phyloP scores from a whole-genome alignment of 2,113 vertebrate species.

The Pachypanchax playfairii region DNA sequence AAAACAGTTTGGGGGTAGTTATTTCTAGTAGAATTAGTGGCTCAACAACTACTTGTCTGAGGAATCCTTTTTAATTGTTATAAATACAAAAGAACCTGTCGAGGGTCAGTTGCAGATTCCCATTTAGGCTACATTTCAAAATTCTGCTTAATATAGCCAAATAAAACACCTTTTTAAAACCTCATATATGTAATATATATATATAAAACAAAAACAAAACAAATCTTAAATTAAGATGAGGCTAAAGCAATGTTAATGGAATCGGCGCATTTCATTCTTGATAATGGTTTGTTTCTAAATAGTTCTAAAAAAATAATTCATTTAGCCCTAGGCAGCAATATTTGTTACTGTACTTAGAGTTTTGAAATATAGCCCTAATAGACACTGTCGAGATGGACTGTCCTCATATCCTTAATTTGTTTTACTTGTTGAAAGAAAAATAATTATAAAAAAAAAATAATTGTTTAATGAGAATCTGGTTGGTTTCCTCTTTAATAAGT shows the following conservation, averaged over 20 bases:
- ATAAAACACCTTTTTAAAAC: conserved; percentile 78
- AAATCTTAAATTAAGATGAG: conserved; percentile 74
- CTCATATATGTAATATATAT: conserved; percentile 78
- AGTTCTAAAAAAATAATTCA: conserved; percentile 82
- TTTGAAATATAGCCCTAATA: conserved; percentile 99
- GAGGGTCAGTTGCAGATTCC: conserved; percentile 99
- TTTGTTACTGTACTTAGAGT: conserved; percentile 87
- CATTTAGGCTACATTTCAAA: conserved; percentile 99
- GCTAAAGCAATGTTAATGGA: conserved; percentile 74
- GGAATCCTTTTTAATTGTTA: conserved; percentile 77
- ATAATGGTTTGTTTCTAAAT: conserved; percentile 84
- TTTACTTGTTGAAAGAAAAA: conserved; percentile 58
- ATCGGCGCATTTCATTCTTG: conserved; percentile 72
- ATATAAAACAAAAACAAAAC: conserved; percentile 53
- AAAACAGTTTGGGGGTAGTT: conserved; percentile 80
- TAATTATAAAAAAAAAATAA: conserved; percentile 72
- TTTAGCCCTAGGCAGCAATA: conserved; percentile 80
- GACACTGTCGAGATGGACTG: conserved; percentile 93
- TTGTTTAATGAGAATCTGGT: conserved; percentile 63
- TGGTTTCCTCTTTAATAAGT: too few species aligned
- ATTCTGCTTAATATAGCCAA: conserved; percentile 87
- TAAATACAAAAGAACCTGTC: conserved; percentile 76
- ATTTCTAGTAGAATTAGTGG: conserved; percentile 68
- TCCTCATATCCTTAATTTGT: conserved; percentile 85
- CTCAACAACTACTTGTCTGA: conserved; percentile 75